phyloP scores from a whole-genome alignment of 1,140 invertebrate genomes.

The Geopemphigus sp. region DNA sequence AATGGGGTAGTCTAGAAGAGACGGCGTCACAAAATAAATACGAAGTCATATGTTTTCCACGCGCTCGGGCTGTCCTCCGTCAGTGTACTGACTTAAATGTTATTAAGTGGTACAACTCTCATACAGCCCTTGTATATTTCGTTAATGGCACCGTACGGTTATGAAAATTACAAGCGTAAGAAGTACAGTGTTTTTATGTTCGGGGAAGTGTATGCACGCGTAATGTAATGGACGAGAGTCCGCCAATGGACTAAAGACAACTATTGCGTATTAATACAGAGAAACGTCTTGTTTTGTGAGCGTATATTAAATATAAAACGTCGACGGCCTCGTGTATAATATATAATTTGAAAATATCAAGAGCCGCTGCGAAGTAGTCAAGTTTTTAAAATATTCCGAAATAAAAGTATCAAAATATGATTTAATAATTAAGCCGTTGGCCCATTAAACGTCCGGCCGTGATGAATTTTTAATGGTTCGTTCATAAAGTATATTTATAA shows the following conservation, averaged over 20 bases:
- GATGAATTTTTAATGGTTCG: conserved; percentile 3
- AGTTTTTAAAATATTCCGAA: background rate
- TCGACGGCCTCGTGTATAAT: background rate
- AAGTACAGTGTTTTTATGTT: conserved; percentile 12
- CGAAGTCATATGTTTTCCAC: conserved; percentile 35
- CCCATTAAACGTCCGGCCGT: background rate
- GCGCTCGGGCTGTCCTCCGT: background rate
- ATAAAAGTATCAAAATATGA: background rate
- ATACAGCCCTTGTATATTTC: background rate
- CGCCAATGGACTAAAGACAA: background rate
- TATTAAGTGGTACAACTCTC: conserved; percentile 5
- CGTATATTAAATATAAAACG: too few species aligned
- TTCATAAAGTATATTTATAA: background rate
- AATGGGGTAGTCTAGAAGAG: conserved; percentile 11
- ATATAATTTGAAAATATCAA: background rate
- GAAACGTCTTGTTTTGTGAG: too few species aligned
- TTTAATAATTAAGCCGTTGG: background rate
- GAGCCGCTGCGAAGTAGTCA: background rate
- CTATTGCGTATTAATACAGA: background rate
- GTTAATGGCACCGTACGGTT: conserved; percentile 19
- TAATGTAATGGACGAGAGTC: background rate
- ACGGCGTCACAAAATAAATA: conserved; percentile 43
- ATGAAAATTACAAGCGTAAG: conserved; percentile 20
- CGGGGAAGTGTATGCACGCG: background rate
- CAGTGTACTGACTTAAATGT: conserved; percentile 16